A percentile compares a stretch with the other conserved stretches of the same genome.
phyloP scores from a whole-genome alignment of 2,113 vertebrate genomes.

The Rutilus rutilus region DNA sequence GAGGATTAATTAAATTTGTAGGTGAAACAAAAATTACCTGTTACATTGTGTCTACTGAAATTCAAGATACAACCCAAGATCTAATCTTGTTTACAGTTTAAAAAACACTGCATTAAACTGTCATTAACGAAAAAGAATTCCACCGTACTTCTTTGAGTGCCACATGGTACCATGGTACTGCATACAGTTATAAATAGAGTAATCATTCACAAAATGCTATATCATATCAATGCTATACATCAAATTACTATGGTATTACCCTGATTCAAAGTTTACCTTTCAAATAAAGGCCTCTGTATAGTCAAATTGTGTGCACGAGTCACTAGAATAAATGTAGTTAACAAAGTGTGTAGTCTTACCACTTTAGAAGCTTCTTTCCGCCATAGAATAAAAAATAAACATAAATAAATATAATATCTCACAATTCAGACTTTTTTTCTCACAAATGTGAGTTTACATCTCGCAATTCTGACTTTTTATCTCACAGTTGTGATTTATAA shows the following conservation, averaged over 20 bases:
- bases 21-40: not conserved
- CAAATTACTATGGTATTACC: not conserved
- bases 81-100: conserved; percentile 10
- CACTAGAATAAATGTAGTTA: conserved; percentile 3
- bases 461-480: no score
- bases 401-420: no score
- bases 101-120: not conserved
- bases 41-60: not conserved
- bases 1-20: not conserved
- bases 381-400: no score
- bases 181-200: not conserved
- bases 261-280: not conserved
- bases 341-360: not conserved
- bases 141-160: not conserved
- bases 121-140: not conserved
- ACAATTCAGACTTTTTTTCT: no score
- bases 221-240: not conserved
- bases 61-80: not conserved
- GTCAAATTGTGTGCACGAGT: not conserved
- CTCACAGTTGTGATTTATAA: no score
- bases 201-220: no score
- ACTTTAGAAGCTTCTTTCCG: no score
- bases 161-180: not conserved
- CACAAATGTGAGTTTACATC: no score
- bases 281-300: not conserved